Evolutionary conservation across 1,140 invertebrate genomes (phyloP), one percentile per base, ranked within the genome.

Genomic region (Aphelenchoides fujianensis): DNA sequence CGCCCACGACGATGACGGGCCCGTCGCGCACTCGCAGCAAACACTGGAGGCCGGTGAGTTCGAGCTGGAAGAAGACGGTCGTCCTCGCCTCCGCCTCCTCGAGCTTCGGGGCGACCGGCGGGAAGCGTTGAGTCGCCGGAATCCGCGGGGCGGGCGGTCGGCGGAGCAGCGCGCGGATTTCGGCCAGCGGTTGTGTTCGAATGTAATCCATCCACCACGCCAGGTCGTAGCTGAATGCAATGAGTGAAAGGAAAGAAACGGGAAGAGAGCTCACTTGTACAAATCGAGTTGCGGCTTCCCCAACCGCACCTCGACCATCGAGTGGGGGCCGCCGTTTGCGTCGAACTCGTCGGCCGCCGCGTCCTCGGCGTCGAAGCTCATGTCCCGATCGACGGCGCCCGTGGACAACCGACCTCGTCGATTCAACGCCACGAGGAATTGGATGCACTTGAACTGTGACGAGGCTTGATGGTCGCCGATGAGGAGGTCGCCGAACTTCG

Each of bases 131-230:
- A 0, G 2, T 35, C 53, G 2, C 53, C 32, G 9, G 31, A 36
- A 2, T 48, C 41, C 23, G 12, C 41, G 41, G 41, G 12, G 41
- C 41, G 12, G 41, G 12, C 41, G 41, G 41, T 16, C 12, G 23
- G 12, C 41, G 41, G 23, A 48, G 23, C 12, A 48, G 12, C 12
- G 23, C 30, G 12, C 67, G 30, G n/a, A 70, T 41, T 16, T 34
- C 27, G 5, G 19, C 12, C 9, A 74, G 19, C 7, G 41, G 71
- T 16, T 19, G 54, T 1, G n/a, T 27, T 9, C 72, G 31, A 7
- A 9, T 32, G 36, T 77, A 76, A 53, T 73, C 71, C 3, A 74
- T 74, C 74, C 74, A 76, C 74, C 74, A 76, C 16, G 52, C 61
- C 2, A 76, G 31, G 37, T 76, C 74, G 28, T 70, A 36, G 28